These are phyloP conservation scores for Tridacna crocea DNA, from an alignment of 2,888 invertebrate species.

Conservation along the genomic window DNA sequence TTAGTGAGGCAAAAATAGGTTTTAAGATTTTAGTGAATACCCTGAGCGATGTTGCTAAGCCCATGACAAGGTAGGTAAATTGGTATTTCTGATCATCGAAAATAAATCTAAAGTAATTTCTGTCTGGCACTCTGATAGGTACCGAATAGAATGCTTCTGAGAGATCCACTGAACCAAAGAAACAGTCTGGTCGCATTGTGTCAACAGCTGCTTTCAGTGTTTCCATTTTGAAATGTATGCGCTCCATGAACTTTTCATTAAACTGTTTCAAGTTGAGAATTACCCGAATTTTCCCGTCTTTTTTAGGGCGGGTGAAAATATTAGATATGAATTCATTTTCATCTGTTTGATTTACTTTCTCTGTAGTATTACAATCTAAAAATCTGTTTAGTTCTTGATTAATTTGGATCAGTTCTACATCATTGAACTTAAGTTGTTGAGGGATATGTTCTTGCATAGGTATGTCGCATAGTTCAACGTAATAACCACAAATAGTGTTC, in stretches of 20 bases:
- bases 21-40: constrained; percentile 8
- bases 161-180: constrained; percentile 13
- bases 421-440: not conserved
- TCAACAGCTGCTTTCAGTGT: constrained; percentile 33
- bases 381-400: not conserved
- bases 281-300: constrained; percentile 20
- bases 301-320: constrained; percentile 35
- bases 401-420: not conserved
- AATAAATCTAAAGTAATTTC: constrained; percentile 17
- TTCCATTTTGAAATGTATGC: no score
- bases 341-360: not conserved
- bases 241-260: constrained; percentile 29
- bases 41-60: not conserved
- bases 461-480: not conserved
- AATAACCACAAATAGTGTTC: not conserved
- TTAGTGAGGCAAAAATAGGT: not conserved
- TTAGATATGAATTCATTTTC: constrained; percentile 29
- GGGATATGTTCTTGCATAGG: not conserved
- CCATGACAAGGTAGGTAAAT: not conserved
- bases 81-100: constrained; percentile 6
- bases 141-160: no score
- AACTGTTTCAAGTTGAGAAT: constrained; percentile 26
- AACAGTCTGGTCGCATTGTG: constrained; percentile 2
- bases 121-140: not conserved
- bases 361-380: not conserved